Evolutionary conservation across 2,797 vertebrate species (phyloP).

Genomic region (Hydrocynus forskahlii): DNA sequence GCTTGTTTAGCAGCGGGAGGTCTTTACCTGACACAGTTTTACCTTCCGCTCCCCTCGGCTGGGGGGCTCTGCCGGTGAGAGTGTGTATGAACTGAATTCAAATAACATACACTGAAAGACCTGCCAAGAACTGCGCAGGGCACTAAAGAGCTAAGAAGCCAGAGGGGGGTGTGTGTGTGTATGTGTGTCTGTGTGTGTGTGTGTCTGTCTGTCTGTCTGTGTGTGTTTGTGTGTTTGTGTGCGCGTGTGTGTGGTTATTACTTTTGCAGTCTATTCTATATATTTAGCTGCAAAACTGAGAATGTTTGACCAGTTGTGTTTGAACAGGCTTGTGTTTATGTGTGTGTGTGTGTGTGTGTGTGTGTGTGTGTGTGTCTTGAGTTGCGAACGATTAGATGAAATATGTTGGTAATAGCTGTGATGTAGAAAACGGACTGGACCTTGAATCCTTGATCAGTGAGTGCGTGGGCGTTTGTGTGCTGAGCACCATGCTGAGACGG

Average conservation of each 20-base stretch:
- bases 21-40: constrained; percentile 1
- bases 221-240: no score
- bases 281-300: background rate
- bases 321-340: no score
- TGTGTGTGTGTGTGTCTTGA: background rate
- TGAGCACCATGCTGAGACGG: background rate
- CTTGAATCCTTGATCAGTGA: constrained; percentile 3
- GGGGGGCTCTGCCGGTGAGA: constrained; percentile 28
- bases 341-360: background rate
- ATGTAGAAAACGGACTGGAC: constrained; percentile 1
- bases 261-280: background rate
- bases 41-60: background rate
- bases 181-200: background rate
- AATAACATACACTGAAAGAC: constrained; percentile 11
- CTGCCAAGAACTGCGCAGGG: background rate
- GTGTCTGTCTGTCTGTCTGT: no score
- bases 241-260: background rate
- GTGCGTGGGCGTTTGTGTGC: background rate
- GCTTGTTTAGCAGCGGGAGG: background rate
- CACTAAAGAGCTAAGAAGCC: background rate
- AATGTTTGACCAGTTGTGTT: background rate
- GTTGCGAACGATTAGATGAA: background rate
- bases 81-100: constrained; percentile 47
- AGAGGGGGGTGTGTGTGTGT: no score
- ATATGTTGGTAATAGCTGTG: background rate